phyloP scores from a whole-genome alignment of 2,797 vertebrate genomes.

The Lithobates sylvaticus region DNA sequence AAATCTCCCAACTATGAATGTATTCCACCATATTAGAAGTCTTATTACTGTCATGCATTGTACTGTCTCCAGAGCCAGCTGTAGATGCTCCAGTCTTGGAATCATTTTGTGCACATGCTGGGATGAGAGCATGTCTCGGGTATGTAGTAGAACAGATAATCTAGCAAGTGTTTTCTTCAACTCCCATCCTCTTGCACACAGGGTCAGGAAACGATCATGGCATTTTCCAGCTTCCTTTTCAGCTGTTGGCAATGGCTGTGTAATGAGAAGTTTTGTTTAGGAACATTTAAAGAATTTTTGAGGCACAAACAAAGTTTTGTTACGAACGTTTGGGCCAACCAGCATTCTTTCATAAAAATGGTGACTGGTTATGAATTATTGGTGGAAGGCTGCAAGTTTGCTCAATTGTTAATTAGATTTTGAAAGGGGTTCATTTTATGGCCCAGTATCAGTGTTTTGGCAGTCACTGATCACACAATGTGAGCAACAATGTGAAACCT shows the following conservation, averaged over 20 bases:
- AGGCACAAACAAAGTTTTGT: conserved; percentile 32
- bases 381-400: neutral
- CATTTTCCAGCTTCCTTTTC: conserved; percentile 31
- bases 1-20: neutral
- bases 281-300: conserved; percentile 38
- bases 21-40: neutral
- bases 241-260: conserved; percentile 30
- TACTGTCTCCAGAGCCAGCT: neutral
- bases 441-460: no score
- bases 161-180: neutral
- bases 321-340: conserved; percentile 13
- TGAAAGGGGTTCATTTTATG: neutral
- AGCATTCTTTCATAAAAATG: neutral
- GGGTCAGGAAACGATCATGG: conserved; percentile 10
- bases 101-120: neutral
- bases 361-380: neutral
- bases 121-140: conserved; percentile 16
- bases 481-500: no score
- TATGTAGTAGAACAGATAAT: conserved; percentile 29
- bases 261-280: conserved; percentile 40
- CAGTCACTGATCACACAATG: no score
- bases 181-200: conserved; percentile 17
- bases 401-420: neutral
- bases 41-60: neutral
- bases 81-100: neutral